Evolutionary conservation across 2,888 invertebrate genomes (phyloP), one percentile per base, ranked within the genome.

Genomic region (Rosalia funebris): DNA sequence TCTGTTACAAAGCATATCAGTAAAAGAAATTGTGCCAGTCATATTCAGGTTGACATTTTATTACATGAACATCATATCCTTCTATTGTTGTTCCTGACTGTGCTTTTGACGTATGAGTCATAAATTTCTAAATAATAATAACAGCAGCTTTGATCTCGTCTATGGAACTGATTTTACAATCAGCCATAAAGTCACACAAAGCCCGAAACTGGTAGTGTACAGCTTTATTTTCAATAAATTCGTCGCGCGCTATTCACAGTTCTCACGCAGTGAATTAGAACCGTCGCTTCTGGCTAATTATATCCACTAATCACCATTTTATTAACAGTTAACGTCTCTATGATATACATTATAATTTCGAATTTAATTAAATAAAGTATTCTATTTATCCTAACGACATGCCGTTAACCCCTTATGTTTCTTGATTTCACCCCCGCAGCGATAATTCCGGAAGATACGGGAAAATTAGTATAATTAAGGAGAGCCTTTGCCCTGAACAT

Each of bases 361-460:
- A 17, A 19, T 48, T 48, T 36, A 17, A 48, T 48, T 48, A 20
- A 16, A 36, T 48, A 17, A 36, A 48, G 47, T 9, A 48, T 2
- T 36, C 36, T 48, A 19, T 17, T 34, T 36, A 3, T 25, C 25
- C 17, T 36, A 48, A 36, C 47, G 47, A 48, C 34, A 1, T 36
- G 17, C 34, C 47, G 14, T 48, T 12, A 36, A 48, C 34, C 16
- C 34, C 47, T 36, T 34, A 1, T 11, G 47, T 15, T 48, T 15
- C 36, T 11, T n/a, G 47, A 48, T 34, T 48, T 34, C 25, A 25
- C 25, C 14, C 7, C 47, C 4, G 11, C 10, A 1, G 36, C 17
- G 34, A 11, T 11, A 9, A 17, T n/a, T 34, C 10, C 12, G 36
- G 17, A 2, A 34, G 19, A 48, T 48, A 36, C 32, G 19, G 17